These are phyloP conservation scores for Lethenteron reissneri DNA, from an alignment of 2,113 vertebrate genomes.

Conservation along the genomic window DNA sequence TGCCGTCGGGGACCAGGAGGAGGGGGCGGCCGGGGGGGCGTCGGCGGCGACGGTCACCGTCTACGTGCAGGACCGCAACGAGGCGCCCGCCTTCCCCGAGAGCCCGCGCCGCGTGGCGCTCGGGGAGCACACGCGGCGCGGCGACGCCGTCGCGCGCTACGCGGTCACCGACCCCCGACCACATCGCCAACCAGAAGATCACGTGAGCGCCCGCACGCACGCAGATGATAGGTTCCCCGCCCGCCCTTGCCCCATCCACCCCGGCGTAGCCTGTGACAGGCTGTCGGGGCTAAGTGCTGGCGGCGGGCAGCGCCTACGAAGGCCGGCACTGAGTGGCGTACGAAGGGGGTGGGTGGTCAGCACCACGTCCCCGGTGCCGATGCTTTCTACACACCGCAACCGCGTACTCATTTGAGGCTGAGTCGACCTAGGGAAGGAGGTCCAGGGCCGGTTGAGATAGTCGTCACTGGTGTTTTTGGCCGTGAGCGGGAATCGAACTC, in stretches of 20 bases:
- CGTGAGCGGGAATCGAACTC: no score
- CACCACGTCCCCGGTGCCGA: no score
- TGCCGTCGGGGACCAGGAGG: constrained; percentile 10
- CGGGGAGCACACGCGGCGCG: constrained; percentile 38
- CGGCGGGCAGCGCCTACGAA: no score
- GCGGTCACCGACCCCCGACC: constrained; percentile 54
- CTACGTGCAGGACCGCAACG: constrained; percentile 45
- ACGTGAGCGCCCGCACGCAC: constrained; percentile 19
- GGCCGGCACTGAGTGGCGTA: no score
- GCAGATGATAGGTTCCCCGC: not conserved
- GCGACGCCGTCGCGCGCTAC: constrained; percentile 33
- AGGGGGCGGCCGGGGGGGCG: no score
- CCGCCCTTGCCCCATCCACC: not conserved
- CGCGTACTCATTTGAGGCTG: no score
- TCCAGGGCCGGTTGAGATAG: no score
- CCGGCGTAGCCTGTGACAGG: not conserved
- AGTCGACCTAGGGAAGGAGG: no score
- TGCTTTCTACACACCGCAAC: no score
- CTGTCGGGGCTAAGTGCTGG: no score
- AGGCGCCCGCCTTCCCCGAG: constrained; percentile 44
- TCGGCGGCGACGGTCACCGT: constrained; percentile 22
- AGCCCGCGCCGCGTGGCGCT: constrained; percentile 42
- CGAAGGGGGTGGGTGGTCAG: no score
- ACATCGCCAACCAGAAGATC: constrained; percentile 22
- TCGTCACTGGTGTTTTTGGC: no score